Base-by-base conservation (phyloP, 64 coral and sea anemone genomes). In the Hydrozoanthus tunicans region DNA sequence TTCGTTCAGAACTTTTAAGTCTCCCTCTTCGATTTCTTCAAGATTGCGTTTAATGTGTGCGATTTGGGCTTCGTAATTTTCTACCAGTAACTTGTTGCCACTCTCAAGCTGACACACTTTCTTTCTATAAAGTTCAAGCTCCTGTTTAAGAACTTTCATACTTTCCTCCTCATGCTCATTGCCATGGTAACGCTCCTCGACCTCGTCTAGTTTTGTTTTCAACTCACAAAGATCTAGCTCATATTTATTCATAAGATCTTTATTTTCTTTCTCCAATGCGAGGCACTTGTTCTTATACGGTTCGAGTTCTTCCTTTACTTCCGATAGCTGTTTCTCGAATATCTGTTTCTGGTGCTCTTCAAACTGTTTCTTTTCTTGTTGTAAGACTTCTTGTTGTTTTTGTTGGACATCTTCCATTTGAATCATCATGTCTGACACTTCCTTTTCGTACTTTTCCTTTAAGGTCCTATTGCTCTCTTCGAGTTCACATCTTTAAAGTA, bases 331-430 rank as follows among this genome's bases (percentile, higher is more conserved):
- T 84, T 85, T 93, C 55, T 98, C 93, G 51, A 95, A 98, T 60
- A 95, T 85, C 59, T 98, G 89, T 72, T 98, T 98, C 63, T 95
- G 93, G 56, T 95, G 62, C 26, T 90, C 91, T 82, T 98, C 96
- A 76, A 97, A 97, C 70, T 94, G 93, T 82, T 24, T 82, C 20
- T 92, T 92, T 82, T 95, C 94, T 83, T 95, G 94, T 80, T 93
- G 70, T 13, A 94, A 64, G 14, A 97, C 95, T 84, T 97, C 95
- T 83, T 93, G 94, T 62, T 93, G 94, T 56, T 92, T 74, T 12
- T 98, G 91, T 52, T 98, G 96, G 3, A 98, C 86, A 64, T 95
- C 91, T 56, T 98, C 96, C 91, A 98, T 95, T 68, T 98, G 93
- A 73, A 86, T 85, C 89, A 95, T 93, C 8, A 98, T 95, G 7